Percentiles rank a stretch among this genome's conserved stretches.
Conservation (phyloP, 2,113 vertebrate species). For the Nannobrachium achirus region DNA sequence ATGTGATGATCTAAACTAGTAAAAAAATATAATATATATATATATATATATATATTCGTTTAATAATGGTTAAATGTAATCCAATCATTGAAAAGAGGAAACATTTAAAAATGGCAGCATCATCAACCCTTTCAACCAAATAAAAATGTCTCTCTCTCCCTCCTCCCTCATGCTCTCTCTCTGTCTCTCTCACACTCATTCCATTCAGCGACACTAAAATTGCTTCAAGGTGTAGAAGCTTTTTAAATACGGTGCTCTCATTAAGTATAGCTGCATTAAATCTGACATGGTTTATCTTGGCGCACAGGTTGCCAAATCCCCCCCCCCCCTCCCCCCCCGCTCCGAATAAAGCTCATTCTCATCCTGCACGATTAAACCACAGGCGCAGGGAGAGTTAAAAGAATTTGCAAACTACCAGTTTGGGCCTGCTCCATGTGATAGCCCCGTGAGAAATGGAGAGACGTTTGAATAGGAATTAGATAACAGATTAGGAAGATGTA, state of each 20-base stretch:
- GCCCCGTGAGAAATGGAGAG: neutral
- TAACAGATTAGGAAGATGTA: neutral
- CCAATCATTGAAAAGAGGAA: conserved; percentile 28
- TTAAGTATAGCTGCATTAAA: conserved; percentile 17
- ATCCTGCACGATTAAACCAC: conserved; percentile 8
- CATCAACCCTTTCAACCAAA: conserved; percentile 13
- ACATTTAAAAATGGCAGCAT: conserved; percentile 7
- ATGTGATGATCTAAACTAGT: too few species aligned
- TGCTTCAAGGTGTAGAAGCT: conserved; percentile 19
- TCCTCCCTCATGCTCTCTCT: neutral
- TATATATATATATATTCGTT: too few species aligned
- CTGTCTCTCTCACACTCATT: conserved; percentile 7
- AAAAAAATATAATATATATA: too few species aligned
- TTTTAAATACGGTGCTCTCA: conserved; percentile 10
- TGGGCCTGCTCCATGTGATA: neutral
- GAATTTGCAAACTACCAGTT: neutral
- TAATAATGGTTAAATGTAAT: too few species aligned
- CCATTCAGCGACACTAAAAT: too few species aligned
- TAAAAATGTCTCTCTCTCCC: neutral
- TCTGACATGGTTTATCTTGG: conserved; percentile 10
- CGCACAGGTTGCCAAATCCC: neutral
- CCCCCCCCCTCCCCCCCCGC: too few species aligned
- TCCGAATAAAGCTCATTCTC: conserved; percentile 3
- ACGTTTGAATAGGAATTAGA: conserved; percentile 5
- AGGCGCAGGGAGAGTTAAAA: neutral